A percentile compares a stretch with the other conserved stretches of the same genome.
Conservation (phyloP, 2,113 vertebrate species). For the Isurus oxyrinchus region DNA sequence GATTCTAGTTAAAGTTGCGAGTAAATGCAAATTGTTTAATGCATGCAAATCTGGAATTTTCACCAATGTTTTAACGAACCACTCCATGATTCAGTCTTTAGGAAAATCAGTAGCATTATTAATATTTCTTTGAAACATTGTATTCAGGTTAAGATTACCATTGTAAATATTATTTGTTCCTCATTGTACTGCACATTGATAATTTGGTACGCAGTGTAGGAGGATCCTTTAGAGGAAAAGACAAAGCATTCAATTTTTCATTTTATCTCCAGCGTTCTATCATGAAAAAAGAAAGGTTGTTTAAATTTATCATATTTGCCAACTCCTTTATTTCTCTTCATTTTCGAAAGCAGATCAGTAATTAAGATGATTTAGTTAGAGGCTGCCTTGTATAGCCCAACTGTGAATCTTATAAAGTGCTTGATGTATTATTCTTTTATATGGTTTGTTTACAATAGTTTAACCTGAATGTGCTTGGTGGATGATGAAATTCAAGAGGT, state of each 20-base stretch:
- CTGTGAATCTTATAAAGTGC: background rate
- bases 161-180: background rate
- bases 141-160: too few relatives aligned
- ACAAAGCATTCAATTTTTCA: background rate
- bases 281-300: background rate
- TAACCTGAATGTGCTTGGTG: background rate
- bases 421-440: background rate
- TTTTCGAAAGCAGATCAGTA: background rate
- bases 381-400: background rate
- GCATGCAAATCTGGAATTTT: background rate
- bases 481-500: background rate
- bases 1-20: slow-evolving; percentile 5
- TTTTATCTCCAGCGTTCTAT: background rate
- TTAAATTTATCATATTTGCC: background rate
- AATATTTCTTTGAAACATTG: background rate
- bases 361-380: background rate
- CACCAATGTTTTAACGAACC: background rate
- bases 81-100: background rate
- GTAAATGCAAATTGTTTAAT: background rate
- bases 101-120: background rate
- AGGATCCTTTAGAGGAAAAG: background rate
- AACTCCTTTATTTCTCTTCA: background rate
- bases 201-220: background rate
- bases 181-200: background rate
- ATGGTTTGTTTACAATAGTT: background rate